Base-by-base conservation (phyloP, 2,888 invertebrate genomes). In the Caenorhabditis sp. region DNA sequence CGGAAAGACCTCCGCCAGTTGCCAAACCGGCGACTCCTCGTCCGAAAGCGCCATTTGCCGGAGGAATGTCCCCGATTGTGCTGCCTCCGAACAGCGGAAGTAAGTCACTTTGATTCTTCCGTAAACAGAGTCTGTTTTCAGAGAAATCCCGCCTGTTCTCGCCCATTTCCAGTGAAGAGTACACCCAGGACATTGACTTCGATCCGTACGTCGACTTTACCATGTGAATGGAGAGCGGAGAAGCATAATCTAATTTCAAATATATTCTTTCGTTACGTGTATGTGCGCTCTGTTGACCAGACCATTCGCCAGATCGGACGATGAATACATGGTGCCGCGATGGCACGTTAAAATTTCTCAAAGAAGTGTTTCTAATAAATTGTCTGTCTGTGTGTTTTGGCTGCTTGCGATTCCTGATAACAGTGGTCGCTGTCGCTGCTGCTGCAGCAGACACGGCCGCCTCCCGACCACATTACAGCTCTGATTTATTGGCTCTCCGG, bases 181-280 rank as follows among this genome's bases (percentile, higher is more conserved):
- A 76, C 50, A 53, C 65, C 9, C 76, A 76, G 52, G 71, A 76
- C 22, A 56, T 76, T 8, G 72, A 75, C 24, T 75, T 75, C 20
- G 75, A 75, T 37, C 68, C 68, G n/a, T 75, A 70, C 46, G 75
- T 75, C 11, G 75, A 75, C 41, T 75, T 75, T 37, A 70, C 65
- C 27, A 65, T 45, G 52, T 52, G 27, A 41, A 15, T 1, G 1
- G 11, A 35, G 13, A 17, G 17, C 26, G 22, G 1, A 37, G 24
- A 48, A 37, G 13, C 24, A 62, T 30, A 5, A 17, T 26, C 15
- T 17, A 20, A 30, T 46, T n/a, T n/a, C n/a, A n/a, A n/a, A n/a
- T n/a, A n/a, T 48, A 26, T 27, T 61, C 46, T 30, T 41, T 7
- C 30, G 39, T 43, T 68, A 71, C 61, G 70, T 61, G 70, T 71